These are phyloP conservation scores for Thecophora atra DNA, from an alignment of 2,888 invertebrate genomes.

Conservation along the genomic window DNA sequence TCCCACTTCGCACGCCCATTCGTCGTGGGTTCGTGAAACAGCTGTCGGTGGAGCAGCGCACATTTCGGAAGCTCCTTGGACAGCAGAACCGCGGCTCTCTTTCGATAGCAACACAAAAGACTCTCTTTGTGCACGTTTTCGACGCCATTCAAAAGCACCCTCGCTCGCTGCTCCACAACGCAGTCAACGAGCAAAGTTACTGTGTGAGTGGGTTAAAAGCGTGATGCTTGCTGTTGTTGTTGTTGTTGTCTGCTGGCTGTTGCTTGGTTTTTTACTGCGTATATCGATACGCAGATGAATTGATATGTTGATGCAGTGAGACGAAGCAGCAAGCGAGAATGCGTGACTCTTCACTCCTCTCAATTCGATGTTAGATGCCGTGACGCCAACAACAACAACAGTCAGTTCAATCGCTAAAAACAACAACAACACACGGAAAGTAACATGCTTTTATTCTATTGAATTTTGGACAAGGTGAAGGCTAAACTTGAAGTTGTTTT, in stretches of 20 bases:
- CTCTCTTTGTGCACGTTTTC: conserved; percentile 26
- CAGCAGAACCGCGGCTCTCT: neutral
- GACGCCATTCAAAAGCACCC: neutral
- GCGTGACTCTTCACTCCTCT: neutral
- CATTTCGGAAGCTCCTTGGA: neutral
- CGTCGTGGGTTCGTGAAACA: conserved; percentile 27
- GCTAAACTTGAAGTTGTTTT: conserved; percentile 34
- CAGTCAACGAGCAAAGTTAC: neutral
- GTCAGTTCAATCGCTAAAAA: neutral
- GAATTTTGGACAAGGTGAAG: conserved; percentile 41
- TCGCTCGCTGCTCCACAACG: too few relatives aligned
- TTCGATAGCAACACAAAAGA: conserved; percentile 17
- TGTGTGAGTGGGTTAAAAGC: conserved; percentile 39
- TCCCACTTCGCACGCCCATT: conserved; percentile 28
- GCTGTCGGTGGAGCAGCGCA: conserved; percentile 16
- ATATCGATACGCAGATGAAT: too few relatives aligned
- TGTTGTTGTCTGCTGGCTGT: neutral
- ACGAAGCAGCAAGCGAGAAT: neutral
- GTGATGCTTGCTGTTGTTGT: conserved; percentile 15
- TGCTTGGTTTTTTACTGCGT: neutral
- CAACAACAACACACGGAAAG: conserved; percentile 16
- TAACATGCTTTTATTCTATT: conserved; percentile 26
- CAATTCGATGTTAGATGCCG: neutral
- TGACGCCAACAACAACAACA: conserved; percentile 14
- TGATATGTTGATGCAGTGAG: too few relatives aligned